phyloP scores from a whole-genome alignment of 2,888 invertebrate genomes.

The Blera fallax region DNA sequence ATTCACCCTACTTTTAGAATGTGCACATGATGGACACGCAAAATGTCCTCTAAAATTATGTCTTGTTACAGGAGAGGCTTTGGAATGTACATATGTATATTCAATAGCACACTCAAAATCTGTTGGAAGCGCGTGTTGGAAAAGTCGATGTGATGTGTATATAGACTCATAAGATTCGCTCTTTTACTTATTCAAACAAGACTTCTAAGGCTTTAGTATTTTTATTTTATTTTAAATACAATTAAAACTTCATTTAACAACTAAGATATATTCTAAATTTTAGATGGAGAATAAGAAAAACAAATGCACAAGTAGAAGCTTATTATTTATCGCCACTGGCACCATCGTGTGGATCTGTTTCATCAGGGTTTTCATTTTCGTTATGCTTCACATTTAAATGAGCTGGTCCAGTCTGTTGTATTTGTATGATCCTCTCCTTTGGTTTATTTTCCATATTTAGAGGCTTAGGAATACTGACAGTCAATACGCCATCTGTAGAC shows the following conservation, averaged over 20 bases:
- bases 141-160: too few relatives aligned
- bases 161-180: too few relatives aligned
- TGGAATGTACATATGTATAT: too few relatives aligned
- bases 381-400: constrained; percentile 65
- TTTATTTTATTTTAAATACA: too few relatives aligned
- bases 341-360: neutral
- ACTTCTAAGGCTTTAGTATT: too few relatives aligned
- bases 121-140: too few relatives aligned
- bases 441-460: constrained; percentile 60
- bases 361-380: constrained; percentile 7
- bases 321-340: neutral
- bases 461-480: constrained; percentile 86
- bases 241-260: neutral
- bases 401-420: constrained; percentile 83
- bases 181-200: too few relatives aligned
- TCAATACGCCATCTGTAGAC: constrained; percentile 91
- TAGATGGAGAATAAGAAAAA: neutral
- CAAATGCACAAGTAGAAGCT: neutral
- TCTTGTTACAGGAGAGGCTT: too few relatives aligned
- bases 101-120: too few relatives aligned
- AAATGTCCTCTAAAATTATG: too few relatives aligned
- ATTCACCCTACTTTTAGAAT: too few relatives aligned
- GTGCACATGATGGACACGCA: too few relatives aligned
- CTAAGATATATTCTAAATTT: neutral
- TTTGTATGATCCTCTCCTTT: constrained; percentile 83